Evolutionary conservation across 2,797 vertebrate genomes (phyloP), one percentile per base, ranked within the genome.

Genomic region (Heteromormyrus szaboi): DNA sequence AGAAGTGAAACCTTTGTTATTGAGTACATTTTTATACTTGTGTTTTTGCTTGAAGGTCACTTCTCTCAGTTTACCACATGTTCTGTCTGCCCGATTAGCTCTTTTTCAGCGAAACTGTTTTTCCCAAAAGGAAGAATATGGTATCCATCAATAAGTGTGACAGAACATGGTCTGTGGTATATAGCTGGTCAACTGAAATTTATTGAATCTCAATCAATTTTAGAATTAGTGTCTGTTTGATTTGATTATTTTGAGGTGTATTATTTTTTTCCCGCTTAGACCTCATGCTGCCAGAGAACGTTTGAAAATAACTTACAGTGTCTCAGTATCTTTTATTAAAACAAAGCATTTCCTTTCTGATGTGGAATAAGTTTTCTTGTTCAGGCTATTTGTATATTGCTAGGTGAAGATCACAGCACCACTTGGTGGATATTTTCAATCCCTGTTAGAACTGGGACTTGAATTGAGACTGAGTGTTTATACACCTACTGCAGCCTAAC

Each of bases 241-340:
- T 37, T 65, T 48, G 3, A 46, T 50, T 85, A 76, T 88, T 37
- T n/a, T 85, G n/a, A 59, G 76, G 2, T 25, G 9, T 6, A 51
- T 85, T 56, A 56, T 85, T 46, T 88, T 59, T 88, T 51, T 11
- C n/a, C 48, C 2, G 11, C 48, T 46, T 17, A 7, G 44, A 65
- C 81, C 54, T 48, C 59, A 56, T 62, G 22, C 14, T 88, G 6
- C 22, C 25, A 85, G 41, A 50, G 53, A 65, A 11, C 14, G 44
- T 88, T 59, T 88, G 41, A 14, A 65, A 56, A 65, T 68, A 50
- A 85, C 25, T 65, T 54, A 25, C 25, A 48, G 2, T 68, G 54
- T 46, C 25, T n/a, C 44, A 85, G 44, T 85, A 29, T 51, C 33
- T 8, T 62, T 89, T 68, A 65, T 89, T 11, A 85, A 85, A 84